Conservation (phyloP, 2,888 invertebrate genomes). For the Lutraria lutraria region DNA sequence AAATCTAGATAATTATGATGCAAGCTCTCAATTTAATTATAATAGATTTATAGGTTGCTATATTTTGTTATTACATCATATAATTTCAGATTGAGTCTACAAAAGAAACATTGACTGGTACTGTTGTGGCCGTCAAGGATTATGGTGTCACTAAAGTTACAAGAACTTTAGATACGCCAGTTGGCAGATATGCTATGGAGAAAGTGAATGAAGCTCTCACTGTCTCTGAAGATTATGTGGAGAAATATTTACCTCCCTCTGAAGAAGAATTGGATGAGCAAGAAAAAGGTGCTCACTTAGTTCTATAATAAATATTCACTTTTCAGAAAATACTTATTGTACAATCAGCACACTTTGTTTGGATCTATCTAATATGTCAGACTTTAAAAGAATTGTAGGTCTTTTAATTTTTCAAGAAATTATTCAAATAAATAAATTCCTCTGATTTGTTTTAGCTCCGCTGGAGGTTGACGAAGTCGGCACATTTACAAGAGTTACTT, state of each 20-base stretch:
- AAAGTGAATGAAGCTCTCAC: conserved; percentile 91
- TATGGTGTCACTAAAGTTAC: conserved; percentile 74
- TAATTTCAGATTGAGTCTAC: conserved; percentile 60
- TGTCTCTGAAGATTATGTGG: conserved; percentile 91
- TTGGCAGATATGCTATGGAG: conserved; percentile 77
- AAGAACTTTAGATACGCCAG: conserved; percentile 75
- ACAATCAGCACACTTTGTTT: neutral
- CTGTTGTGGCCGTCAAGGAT: conserved; percentile 70
- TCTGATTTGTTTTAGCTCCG: conserved; percentile 32
- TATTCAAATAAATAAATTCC: too few species aligned
- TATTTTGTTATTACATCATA: neutral
- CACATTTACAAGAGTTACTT: conserved; percentile 74
- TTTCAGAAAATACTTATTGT: neutral
- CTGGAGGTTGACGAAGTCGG: conserved; percentile 72
- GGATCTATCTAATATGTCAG: too few species aligned
- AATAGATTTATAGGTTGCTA: too few species aligned
- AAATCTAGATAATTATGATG: too few species aligned
- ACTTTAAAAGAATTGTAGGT: too few species aligned
- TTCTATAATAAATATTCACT: neutral
- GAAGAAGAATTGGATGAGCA: conserved; percentile 68
- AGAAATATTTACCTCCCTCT: conserved; percentile 90
- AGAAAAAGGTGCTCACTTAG: conserved; percentile 37
- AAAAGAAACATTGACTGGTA: conserved; percentile 52
- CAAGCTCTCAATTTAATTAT: too few species aligned
- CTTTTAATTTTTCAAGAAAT: too few species aligned